A percentile compares a stretch with the other conserved stretches of the same genome.
Evolutionary conservation across 2,888 invertebrate genomes (phyloP).

Genomic region (Agrilus biguttatus): DNA sequence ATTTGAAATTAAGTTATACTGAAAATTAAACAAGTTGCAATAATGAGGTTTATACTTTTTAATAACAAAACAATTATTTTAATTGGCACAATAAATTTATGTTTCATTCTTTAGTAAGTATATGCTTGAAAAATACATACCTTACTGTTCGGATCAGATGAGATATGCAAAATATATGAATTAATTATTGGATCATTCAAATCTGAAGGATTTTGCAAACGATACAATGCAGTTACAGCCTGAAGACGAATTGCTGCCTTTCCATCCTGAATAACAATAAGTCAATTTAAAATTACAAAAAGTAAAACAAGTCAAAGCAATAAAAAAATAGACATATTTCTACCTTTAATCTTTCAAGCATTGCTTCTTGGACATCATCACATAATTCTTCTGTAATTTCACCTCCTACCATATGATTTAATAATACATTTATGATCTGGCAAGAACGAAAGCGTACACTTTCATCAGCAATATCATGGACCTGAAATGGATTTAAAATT

Average conservation of each 20-base stretch:
- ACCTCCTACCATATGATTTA: constrained; percentile 55
- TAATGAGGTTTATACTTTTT: too few species aligned
- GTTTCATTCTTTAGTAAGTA: background rate
- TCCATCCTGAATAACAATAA: constrained; percentile 41
- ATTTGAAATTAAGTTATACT: too few species aligned
- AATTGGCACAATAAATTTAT: too few species aligned
- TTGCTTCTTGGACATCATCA: constrained; percentile 52
- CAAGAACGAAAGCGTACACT: constrained; percentile 60
- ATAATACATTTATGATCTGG: constrained; percentile 59
- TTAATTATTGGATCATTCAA: constrained; percentile 61
- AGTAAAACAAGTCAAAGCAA: background rate
- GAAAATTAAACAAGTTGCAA: too few species aligned
- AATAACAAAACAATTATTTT: too few species aligned
- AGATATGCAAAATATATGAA: constrained; percentile 54
- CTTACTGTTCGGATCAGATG: constrained; percentile 54
- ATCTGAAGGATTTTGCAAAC: constrained; percentile 67
- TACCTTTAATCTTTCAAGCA: constrained; percentile 48
- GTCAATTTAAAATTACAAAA: background rate
- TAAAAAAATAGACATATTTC: constrained; percentile 9
- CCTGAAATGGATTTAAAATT: constrained; percentile 14
- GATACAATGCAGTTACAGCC: constrained; percentile 61
- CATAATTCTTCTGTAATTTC: constrained; percentile 63
- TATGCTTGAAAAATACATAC: constrained; percentile 7
- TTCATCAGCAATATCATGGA: constrained; percentile 35
- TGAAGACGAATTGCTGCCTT: constrained; percentile 63